Base-by-base conservation (phyloP, 2,888 invertebrate species). In the Nomada fabriciana region DNA sequence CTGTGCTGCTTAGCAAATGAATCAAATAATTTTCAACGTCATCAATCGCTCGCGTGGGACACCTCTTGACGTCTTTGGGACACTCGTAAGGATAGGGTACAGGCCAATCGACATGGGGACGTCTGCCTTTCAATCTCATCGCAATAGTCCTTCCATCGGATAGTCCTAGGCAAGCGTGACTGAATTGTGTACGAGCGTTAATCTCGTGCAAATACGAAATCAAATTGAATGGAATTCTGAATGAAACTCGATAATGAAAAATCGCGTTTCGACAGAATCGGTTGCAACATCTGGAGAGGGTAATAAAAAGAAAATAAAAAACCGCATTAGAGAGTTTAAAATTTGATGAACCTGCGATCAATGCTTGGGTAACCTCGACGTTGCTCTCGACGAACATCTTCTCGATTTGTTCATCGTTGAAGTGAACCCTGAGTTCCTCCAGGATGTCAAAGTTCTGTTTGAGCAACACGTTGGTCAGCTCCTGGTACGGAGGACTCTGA, bases 21-120 rank as follows among this genome's bases (percentile, higher is more conserved):
- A 73, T 2, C 4, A 93, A 86, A 76, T 91, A 93, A 80, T 91
- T 89, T 74, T 93, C 93, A 5, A 91, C 89, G 65, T 93, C 93
- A 76, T 92, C 79, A 55, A 92, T 89, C 57, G 83, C 89, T 9
- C 93, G 86, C 5, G 75, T 60, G 11, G 92, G 92, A 78, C 89
- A 91, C 20, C 76, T 86, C 43, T 79, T 50, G 0, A 43, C 52
- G 0, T 73, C 81, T 13, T 88, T 87, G 13, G 87, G 79, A 68
- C 88, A 88, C 18, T 85, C 81, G 61, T 86, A 59, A 3, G 93
- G 92, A 79, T 92, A 92, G 2, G 64, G 74, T 0, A 90, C 88
- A 0, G 90, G 90, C 93, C 93, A 93, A 25, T 89, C 88, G 0
- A 86, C 76, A 29, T 91, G 91, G 0, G 93, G 93, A 11, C 90